These are phyloP conservation scores for Hirtodrosophila cameraria DNA, from an alignment of 2,888 invertebrate genomes.

Conservation along the genomic window DNA sequence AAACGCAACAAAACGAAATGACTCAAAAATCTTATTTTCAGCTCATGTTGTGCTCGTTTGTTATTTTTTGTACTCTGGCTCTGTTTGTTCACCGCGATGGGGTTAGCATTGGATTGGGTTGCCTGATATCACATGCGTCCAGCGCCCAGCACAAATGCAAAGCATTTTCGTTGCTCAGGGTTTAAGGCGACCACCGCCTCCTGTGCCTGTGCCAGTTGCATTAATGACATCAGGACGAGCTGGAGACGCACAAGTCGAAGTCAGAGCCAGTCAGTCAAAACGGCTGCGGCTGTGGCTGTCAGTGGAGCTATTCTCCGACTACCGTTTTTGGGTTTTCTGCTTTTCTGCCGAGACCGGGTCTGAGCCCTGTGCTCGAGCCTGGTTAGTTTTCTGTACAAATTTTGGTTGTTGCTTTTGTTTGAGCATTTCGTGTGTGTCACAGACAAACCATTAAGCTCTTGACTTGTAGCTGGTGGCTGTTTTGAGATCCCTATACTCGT, in stretches of 20 bases:
- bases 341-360: not conserved
- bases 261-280: constrained; percentile 72
- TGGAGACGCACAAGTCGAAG: constrained; percentile 69
- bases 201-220: constrained; percentile 63
- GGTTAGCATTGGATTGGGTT: constrained; percentile 19
- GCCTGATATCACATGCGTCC: constrained; percentile 63
- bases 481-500: constrained; percentile 14
- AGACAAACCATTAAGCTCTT: constrained; percentile 68
- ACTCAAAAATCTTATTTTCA: constrained; percentile 80
- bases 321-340: not conserved
- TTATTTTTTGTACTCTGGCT: constrained; percentile 64
- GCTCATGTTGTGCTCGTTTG: constrained; percentile 78
- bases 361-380: constrained; percentile 4
- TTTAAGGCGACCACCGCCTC: constrained; percentile 33
- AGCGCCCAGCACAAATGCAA: constrained; percentile 49
- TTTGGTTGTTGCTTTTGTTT: constrained; percentile 26
- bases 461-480: constrained; percentile 51
- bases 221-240: constrained; percentile 69
- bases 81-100: constrained; percentile 44
- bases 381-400: constrained; percentile 46
- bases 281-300: constrained; percentile 36
- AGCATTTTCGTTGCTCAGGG: constrained; percentile 44
- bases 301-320: constrained; percentile 16
- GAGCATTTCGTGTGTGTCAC: constrained; percentile 41
- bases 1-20: constrained; percentile 78